These are phyloP conservation scores for Archocentrus centrarchus DNA, from an alignment of 2,113 vertebrate species.

Conservation along the genomic window DNA sequence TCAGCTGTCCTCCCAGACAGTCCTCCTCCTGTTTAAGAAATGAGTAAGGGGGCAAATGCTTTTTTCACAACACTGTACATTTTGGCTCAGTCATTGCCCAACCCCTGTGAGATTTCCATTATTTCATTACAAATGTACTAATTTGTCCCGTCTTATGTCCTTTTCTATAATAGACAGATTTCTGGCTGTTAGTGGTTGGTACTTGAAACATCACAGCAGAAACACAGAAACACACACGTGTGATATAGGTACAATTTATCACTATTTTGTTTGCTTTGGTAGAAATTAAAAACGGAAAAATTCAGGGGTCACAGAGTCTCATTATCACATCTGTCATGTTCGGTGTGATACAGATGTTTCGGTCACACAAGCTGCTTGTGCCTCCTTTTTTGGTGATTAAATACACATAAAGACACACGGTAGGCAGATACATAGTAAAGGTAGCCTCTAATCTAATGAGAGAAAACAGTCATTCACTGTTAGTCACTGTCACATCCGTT, in stretches of 20 bases:
- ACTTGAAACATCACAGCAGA: background rate
- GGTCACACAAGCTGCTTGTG: background rate
- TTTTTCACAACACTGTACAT: too few species aligned
- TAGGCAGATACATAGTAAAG: background rate
- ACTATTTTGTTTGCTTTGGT: background rate
- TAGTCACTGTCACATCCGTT: conserved; percentile 1
- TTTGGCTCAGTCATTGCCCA: background rate
- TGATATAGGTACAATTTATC: background rate
- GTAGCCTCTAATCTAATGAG: background rate
- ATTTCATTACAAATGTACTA: background rate
- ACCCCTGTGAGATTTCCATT: background rate
- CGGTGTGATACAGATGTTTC: background rate
- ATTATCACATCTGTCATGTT: background rate
- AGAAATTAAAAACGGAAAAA: background rate
- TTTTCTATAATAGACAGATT: background rate
- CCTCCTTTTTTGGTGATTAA: background rate
- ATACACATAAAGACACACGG: background rate
- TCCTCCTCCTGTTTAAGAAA: too few species aligned
- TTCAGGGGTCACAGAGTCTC: background rate
- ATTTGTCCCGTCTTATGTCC: background rate
- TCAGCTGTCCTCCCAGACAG: too few species aligned
- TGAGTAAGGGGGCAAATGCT: too few species aligned
- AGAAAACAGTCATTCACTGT: background rate
- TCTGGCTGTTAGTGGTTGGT: background rate
- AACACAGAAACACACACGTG: background rate